Percentiles rank a stretch among this genome's conserved stretches.
Conservation (phyloP, 1,140 invertebrate genomes). For the Cecropterus lyciades region DNA sequence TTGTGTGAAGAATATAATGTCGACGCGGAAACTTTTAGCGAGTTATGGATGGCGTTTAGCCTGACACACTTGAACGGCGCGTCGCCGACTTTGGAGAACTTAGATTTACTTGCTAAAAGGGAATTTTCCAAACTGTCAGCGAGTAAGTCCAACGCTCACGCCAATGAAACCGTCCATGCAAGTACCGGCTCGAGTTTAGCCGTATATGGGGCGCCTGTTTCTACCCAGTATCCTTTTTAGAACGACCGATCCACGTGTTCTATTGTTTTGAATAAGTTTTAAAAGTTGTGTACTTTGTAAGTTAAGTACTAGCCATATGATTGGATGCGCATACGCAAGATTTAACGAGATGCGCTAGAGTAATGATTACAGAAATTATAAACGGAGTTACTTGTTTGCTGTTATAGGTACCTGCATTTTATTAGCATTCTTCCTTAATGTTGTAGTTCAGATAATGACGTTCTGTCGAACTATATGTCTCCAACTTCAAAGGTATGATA, state of each 20-base stretch:
- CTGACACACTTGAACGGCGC: slow-evolving; percentile 85
- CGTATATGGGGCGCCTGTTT: slow-evolving; percentile 62
- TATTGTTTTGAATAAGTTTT: slow-evolving; percentile 38
- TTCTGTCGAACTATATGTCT: slow-evolving; percentile 78
- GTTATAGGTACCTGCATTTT: not conserved
- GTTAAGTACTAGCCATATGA: slow-evolving; percentile 16
- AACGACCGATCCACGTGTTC: slow-evolving; percentile 61
- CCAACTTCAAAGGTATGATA: slow-evolving; percentile 73
- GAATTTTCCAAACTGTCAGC: slow-evolving; percentile 84
- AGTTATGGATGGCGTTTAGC: slow-evolving; percentile 88
- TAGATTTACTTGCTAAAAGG: slow-evolving; percentile 86
- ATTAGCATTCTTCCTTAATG: slow-evolving; percentile 55
- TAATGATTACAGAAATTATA: not conserved
- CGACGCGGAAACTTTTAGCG: slow-evolving; percentile 87
- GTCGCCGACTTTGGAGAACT: slow-evolving; percentile 83
- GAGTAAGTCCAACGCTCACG: slow-evolving; percentile 55
- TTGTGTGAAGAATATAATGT: slow-evolving; percentile 85
- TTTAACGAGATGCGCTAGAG: not conserved
- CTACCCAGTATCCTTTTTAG: slow-evolving; percentile 76
- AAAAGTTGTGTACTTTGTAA: slow-evolving; percentile 13
- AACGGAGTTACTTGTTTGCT: not conserved
- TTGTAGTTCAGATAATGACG: slow-evolving; percentile 72
- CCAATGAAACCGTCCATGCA: slow-evolving; percentile 58
- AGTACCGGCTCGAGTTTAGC: slow-evolving; percentile 67
- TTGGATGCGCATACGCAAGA: slow-evolving; percentile 4